These are phyloP conservation scores for Drosophila takahashii DNA, from an alignment of 1,140 invertebrate genomes.

Conservation along the genomic window DNA sequence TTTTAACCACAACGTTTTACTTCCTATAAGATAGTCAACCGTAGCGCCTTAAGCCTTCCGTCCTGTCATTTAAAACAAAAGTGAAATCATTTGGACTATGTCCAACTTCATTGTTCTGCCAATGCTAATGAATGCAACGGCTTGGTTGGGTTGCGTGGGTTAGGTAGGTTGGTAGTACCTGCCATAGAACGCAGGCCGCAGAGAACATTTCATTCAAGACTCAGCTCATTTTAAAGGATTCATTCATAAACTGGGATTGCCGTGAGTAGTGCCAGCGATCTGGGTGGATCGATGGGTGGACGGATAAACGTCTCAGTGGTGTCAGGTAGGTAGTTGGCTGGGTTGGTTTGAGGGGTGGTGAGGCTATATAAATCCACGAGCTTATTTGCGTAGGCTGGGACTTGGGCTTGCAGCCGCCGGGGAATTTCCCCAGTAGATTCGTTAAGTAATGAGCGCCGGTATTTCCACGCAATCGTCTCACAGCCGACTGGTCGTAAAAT, in stretches of 20 bases:
- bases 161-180: conserved; percentile 63
- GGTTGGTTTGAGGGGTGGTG: conserved; percentile 12
- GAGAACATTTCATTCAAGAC: conserved; percentile 62
- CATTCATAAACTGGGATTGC: conserved; percentile 72
- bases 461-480: conserved; percentile 63
- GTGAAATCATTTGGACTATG: conserved; percentile 77
- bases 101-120: conserved; percentile 62
- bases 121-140: conserved; percentile 73
- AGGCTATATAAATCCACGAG: conserved; percentile 60
- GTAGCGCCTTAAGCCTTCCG: conserved; percentile 56
- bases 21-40: not conserved
- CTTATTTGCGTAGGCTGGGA: conserved; percentile 77
- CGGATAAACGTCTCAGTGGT: not conserved
- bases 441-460: conserved; percentile 68
- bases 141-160: conserved; percentile 22
- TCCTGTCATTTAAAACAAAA: conserved; percentile 73
- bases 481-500: conserved; percentile 48
- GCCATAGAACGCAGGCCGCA: conserved; percentile 49
- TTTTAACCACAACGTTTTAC: not conserved
- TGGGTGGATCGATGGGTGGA: not conserved
- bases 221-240: conserved; percentile 37
- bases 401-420: conserved; percentile 69
- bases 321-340: conserved; percentile 27
- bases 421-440: conserved; percentile 65
- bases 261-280: conserved; percentile 22